Conservation (phyloP, 2,797 vertebrate genomes). For the Tokudaia muenninki region DNA sequence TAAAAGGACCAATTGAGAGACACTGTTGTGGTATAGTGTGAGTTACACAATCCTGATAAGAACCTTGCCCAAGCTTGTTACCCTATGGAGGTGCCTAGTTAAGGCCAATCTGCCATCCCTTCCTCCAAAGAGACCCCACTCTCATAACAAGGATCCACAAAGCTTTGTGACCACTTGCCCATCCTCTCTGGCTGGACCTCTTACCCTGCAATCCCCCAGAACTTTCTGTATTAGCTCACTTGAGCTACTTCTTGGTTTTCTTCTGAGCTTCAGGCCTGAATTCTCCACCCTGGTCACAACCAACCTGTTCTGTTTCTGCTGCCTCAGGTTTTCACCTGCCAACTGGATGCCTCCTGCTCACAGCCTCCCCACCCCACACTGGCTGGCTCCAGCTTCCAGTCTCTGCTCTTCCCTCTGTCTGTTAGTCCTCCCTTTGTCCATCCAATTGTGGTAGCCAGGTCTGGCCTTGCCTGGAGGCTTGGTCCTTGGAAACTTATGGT, state of each 20-base stretch:
- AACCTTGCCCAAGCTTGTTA: neutral
- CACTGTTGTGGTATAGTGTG: neutral
- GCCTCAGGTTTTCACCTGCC: neutral
- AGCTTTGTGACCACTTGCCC: neutral
- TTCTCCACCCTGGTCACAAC: neutral
- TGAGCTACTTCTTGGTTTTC: neutral
- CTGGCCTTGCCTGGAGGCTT: neutral
- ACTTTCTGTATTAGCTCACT: neutral
- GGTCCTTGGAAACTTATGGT: neutral
- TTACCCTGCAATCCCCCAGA: neutral
- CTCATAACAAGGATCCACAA: neutral
- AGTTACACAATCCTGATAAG: neutral
- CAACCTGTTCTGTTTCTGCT: neutral
- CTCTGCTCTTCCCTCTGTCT: neutral
- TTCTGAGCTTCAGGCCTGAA: neutral
- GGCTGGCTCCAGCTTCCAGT: neutral
- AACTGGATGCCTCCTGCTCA: too few relatives aligned
- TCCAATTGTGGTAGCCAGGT: neutral
- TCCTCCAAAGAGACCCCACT: neutral
- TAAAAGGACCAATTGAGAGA: neutral
- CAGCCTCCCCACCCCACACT: neutral
- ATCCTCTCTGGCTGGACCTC: neutral
- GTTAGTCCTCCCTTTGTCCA: neutral
- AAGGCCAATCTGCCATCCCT: neutral
- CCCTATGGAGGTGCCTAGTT: neutral